Evolutionary conservation across 2,113 vertebrate genomes (phyloP), one percentile per base, ranked within the genome.

Genomic region (Oenanthe melanoleuca): DNA sequence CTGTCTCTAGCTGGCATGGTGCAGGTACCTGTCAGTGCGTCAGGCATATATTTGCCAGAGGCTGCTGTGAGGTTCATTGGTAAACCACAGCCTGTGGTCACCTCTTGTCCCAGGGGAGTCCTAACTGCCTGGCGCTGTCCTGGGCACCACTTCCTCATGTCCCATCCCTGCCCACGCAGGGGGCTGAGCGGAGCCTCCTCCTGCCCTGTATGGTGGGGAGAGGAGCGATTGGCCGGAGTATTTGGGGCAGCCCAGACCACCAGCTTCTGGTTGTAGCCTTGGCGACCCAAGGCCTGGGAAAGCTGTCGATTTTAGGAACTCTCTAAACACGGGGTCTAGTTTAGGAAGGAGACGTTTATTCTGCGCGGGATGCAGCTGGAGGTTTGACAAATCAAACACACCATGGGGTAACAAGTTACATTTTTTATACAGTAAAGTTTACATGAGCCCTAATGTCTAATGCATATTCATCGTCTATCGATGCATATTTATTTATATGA

Each of bases 351-450:
- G 52, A 52, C 23, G 13, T 50, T 73, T 66, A 38, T 59, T 66
- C 60, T 14, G 77, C 0, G 0, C 0, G 2, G 28, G 37, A 42
- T 38, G 33, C 44, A 28, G 6, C 28, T 6, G 45, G 38, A 29
- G 23, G 38, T 59, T 38, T 59, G 60, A n/a, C 53, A 37, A 37
- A 72, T 9, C 31, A 29, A 66, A 57, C 37, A 45, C 33, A 33
- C 3, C 40, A 12, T 4, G 44, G 60, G 12, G 8, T 66, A 73
- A 66, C 26, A 65, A 59, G 37, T 33, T 37, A 20, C 18, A 19
- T 37, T 12, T 52, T 59, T 59, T 24, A 44, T 6, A 59, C 37
- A 29, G 45, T 53, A 28, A 80, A 49, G 18, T 59, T 44, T 66
- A 45, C 26, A 20, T 8, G 12, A 59, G 29, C 23, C 49, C 5